Evolutionary conservation across 1,140 invertebrate genomes (phyloP).

Genomic region (Lepidurus packardi): DNA sequence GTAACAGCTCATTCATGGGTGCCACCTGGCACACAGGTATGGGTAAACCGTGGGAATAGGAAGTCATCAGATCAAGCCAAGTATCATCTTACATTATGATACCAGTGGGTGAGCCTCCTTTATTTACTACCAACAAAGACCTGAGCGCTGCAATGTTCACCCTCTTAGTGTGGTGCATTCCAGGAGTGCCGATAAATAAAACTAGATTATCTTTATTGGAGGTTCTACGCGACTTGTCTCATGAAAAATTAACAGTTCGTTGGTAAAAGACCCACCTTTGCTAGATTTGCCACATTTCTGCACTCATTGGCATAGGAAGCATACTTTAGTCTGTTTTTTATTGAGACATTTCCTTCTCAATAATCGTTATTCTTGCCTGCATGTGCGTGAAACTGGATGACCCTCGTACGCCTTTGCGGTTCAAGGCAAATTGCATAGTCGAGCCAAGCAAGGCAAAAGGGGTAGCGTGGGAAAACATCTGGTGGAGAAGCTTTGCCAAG

Average conservation of each 20-base stretch:
- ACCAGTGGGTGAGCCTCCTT: no score
- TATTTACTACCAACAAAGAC: background rate
- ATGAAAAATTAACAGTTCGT: no score
- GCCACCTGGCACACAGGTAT: constrained; percentile 1
- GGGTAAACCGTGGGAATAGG: background rate
- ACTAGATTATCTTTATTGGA: no score
- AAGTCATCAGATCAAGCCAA: background rate
- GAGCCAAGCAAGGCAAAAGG: constrained; percentile 10
- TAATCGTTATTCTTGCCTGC: background rate
- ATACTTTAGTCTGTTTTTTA: background rate
- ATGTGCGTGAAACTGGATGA: constrained; percentile 4
- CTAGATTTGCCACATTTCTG: no score
- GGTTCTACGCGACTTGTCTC: no score
- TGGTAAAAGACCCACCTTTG: no score
- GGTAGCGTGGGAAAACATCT: constrained; percentile 21
- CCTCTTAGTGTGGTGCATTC: no score
- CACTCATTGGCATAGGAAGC: background rate
- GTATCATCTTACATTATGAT: background rate
- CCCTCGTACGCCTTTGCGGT: constrained; percentile 12
- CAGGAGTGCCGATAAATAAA: no score
- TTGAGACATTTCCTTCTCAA: background rate
- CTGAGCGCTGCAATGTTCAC: background rate
- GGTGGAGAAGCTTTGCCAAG: background rate
- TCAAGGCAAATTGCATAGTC: constrained; percentile 10
- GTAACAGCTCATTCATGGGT: constrained; percentile 7